Conservation (phyloP, 2,888 invertebrate genomes). For the Drepanosiphum platanoidis region DNA sequence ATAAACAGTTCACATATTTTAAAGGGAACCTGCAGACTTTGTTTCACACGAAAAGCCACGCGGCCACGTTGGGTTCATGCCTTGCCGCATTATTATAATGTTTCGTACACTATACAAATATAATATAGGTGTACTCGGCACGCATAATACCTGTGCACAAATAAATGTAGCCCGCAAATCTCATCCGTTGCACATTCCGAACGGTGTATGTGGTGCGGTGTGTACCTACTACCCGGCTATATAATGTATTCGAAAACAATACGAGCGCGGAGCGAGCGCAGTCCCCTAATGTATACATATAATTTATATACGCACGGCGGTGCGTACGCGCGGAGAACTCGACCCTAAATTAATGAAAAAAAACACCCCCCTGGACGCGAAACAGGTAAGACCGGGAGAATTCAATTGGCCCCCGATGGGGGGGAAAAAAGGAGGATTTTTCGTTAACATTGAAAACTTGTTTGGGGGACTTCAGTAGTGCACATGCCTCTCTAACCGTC, state of each 20-base stretch:
- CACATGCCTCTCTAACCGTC: slow-evolving; percentile 53
- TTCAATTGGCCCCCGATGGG: slow-evolving; percentile 3
- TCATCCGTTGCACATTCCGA: not conserved
- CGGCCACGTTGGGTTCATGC: too few relatives aligned
- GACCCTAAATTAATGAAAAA: slow-evolving; percentile 12
- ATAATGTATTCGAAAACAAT: not conserved
- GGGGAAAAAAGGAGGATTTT: not conserved
- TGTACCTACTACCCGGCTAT: too few relatives aligned
- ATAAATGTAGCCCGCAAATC: too few relatives aligned
- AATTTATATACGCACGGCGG: not conserved
- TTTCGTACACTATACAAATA: too few relatives aligned
- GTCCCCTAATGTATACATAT: not conserved
- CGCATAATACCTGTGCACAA: too few relatives aligned
- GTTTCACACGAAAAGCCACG: too few relatives aligned
- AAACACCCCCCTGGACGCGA: slow-evolving; percentile 20
- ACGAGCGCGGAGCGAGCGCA: not conserved
- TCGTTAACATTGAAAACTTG: slow-evolving; percentile 5
- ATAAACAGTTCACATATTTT: too few relatives aligned
- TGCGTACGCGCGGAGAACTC: not conserved
- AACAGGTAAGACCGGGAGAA: slow-evolving; percentile 57
- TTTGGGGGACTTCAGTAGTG: slow-evolving; percentile 25
- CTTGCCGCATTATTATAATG: too few relatives aligned
- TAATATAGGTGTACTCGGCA: too few relatives aligned
- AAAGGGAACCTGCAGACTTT: too few relatives aligned
- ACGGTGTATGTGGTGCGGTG: not conserved